Evolutionary conservation across 1,140 invertebrate species (phyloP).

Genomic region (Venustaconcha ellipsiformis): DNA sequence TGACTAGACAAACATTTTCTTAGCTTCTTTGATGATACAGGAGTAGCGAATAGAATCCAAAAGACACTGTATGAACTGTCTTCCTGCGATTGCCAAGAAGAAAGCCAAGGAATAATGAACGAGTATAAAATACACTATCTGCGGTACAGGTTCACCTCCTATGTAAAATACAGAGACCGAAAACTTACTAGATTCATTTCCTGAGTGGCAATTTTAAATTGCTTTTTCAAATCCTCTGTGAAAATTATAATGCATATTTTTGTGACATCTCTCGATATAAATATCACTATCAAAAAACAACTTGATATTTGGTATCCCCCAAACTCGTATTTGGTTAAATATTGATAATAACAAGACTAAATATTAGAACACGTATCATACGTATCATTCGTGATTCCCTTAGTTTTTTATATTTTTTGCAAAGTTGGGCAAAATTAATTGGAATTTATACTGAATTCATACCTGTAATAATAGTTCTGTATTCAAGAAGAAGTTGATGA

Average conservation of each 20-base stretch:
- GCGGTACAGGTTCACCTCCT: slow-evolving; percentile 36
- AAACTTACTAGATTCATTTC: slow-evolving; percentile 38
- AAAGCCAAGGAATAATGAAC: slow-evolving; percentile 25
- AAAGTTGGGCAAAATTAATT: background rate
- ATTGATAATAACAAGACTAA: background rate
- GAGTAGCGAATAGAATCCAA: slow-evolving; percentile 89
- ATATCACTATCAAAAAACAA: slow-evolving; percentile 83
- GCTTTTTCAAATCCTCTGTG: slow-evolving; percentile 70
- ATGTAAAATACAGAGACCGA: slow-evolving; percentile 25
- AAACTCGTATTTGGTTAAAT: slow-evolving; percentile 55
- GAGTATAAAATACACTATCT: slow-evolving; percentile 23
- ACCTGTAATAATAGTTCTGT: no score
- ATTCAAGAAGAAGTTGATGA: no score
- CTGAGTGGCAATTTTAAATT: slow-evolving; percentile 14
- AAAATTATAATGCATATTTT: slow-evolving; percentile 79
- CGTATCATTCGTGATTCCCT: background rate
- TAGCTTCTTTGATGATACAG: slow-evolving; percentile 89
- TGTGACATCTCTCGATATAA: slow-evolving; percentile 91
- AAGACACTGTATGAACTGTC: slow-evolving; percentile 83
- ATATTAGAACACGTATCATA: background rate
- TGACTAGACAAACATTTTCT: slow-evolving; percentile 96
- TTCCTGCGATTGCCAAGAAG: slow-evolving; percentile 8
- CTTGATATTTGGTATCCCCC: slow-evolving; percentile 66
- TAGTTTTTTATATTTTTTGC: background rate
- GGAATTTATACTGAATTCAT: no score